phyloP scores from a whole-genome alignment of 2,888 invertebrate species.

The Lordiphosa fenestrarum region DNA sequence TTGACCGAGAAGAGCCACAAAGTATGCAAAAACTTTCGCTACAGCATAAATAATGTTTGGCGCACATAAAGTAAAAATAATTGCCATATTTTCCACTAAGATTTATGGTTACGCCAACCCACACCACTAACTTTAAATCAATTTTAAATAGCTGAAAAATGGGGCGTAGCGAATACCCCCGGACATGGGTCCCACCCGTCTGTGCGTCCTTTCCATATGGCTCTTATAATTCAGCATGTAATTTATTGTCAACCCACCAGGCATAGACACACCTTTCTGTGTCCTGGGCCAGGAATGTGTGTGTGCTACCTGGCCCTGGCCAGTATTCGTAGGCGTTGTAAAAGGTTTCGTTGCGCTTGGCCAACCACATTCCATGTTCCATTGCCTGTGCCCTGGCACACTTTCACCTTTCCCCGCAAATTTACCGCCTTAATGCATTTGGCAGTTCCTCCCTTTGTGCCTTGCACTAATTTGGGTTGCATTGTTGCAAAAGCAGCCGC shows the following conservation, averaged over 20 bases:
- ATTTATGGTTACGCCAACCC: constrained; percentile 45
- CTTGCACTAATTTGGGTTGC: constrained; percentile 47
- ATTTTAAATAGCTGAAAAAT: constrained; percentile 58
- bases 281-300: constrained; percentile 14
- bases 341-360: constrained; percentile 56
- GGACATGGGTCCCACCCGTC: constrained; percentile 16
- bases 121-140: constrained; percentile 65
- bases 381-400: constrained; percentile 40
- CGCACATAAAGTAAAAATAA: constrained; percentile 58
- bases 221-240: constrained; percentile 53
- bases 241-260: constrained; percentile 55
- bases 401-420: constrained; percentile 64
- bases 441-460: constrained; percentile 31
- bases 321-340: constrained; percentile 46
- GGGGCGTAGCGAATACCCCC: constrained; percentile 44
- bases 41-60: constrained; percentile 45
- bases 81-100: constrained; percentile 34
- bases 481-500: constrained; percentile 42
- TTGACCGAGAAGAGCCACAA: constrained; percentile 42
- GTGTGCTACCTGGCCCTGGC: constrained; percentile 46
- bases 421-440: constrained; percentile 37
- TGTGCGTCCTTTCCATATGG: constrained; percentile 22
- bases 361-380: constrained; percentile 8
- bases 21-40: constrained; percentile 52
- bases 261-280: constrained; percentile 13